Conservation (phyloP, 1,140 invertebrate species). For the Campoletis sonorensis region DNA sequence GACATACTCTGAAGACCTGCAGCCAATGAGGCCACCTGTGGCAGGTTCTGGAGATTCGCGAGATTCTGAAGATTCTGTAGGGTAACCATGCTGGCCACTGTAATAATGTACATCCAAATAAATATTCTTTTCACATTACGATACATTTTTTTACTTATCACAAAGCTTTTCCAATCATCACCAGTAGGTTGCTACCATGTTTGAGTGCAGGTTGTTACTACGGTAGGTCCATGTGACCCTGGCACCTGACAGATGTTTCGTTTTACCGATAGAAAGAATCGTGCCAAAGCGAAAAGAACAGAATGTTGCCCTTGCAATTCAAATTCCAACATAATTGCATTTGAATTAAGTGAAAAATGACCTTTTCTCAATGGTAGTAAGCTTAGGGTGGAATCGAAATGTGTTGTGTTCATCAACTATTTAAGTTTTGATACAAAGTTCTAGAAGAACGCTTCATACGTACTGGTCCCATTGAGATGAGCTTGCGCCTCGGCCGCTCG, state of each 20-base stretch:
- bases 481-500: conserved; percentile 74
- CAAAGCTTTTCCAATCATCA: too few species aligned
- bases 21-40: conserved; percentile 82
- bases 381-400: too few species aligned
- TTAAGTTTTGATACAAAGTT: not conserved
- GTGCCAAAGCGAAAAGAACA: too few species aligned
- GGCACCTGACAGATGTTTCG: too few species aligned
- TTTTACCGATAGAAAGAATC: too few species aligned
- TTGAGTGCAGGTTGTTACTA: too few species aligned
- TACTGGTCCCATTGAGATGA: conserved; percentile 87
- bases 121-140: conserved; percentile 1
- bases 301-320: too few species aligned
- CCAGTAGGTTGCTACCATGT: too few species aligned
- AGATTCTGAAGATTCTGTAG: conserved; percentile 88
- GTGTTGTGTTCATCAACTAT: not conserved
- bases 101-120: conserved; percentile 34
- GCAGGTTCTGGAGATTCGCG: conserved; percentile 82
- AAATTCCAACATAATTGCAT: too few species aligned
- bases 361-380: too few species aligned
- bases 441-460: conserved; percentile 72
- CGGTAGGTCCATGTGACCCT: too few species aligned
- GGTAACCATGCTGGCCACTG: conserved; percentile 87
- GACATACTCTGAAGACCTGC: conserved; percentile 84
- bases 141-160: not conserved
- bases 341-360: too few species aligned